Base-by-base conservation (phyloP, 2,888 invertebrate genomes). In the Drosophila crucigera region DNA sequence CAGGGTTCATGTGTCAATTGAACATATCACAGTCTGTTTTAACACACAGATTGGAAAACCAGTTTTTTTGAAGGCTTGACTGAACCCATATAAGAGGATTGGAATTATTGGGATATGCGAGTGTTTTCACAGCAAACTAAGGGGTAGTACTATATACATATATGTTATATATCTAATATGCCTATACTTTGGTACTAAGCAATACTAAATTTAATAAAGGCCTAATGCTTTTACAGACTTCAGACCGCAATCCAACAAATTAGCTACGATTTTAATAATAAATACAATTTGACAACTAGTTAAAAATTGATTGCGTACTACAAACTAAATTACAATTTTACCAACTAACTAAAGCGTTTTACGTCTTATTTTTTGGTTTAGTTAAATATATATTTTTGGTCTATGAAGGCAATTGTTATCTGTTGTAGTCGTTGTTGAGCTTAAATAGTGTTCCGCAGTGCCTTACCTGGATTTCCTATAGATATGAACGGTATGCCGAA, bases 401-500 rank as follows among this genome's bases (percentile, higher is more conserved):
- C 65, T 78, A 54, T 68, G 67, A 68, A 77, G 55, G 55, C 71
- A 56, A 54, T 68, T 49, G 62, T 60, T 63, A 10, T 10, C 61
- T 65, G n/a, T 35, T 50, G 61, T 33, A 16, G 53, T 11, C 52
- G 55, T 30, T 61, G 30, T 16, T 47, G 25, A 39, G 50, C 56
- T 69, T 69, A 90, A 71, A 90, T 90, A 33, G 84, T 78, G 63
- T 53, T 89, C 33, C 87, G 78, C 67, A 91, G 79, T 39, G 78
- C 74, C 91, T 86, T 95, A 81, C 94, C 94, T 25, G 95, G 95
- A 92, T 95, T 94, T 91, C 95, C 95, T 64, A 96, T 95, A 9
- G 95, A 95, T 70, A 97, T 95, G 83, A 96, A 97, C 0, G 97
- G 97, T 83, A 97, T 95, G 35, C 97, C 97, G 39, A 96, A 94